Base-by-base conservation (phyloP, 2,888 invertebrate genomes). In the Drosophila limbata region DNA sequence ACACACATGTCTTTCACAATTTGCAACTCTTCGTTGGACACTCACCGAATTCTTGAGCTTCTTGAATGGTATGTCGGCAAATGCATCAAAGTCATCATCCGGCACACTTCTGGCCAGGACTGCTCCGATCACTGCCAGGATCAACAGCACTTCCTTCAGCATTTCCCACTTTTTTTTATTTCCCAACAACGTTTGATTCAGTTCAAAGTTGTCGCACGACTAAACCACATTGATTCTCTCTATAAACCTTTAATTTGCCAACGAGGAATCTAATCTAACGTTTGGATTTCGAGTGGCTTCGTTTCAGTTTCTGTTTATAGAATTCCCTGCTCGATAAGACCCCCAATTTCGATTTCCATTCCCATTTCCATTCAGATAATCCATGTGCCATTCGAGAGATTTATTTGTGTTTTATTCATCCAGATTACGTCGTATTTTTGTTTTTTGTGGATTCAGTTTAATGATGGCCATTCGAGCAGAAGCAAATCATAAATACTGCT, bases 11-110 rank as follows among this genome's bases (percentile, higher is more conserved):
- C 19, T 21, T 2, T 51, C 48, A 15, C n/a, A 5, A 31, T 25
- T 25, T n/a, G 5, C 3, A 3, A 2, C 37, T 15, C 1, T 13
- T 4, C 28, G 25, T 25, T 25, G 9, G 4, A 8, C 25, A 66
- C 80, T 69, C 44, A 89, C 85, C 71, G 88, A 83, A 31, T 65
- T 82, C 66, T 77, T 90, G 1, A 89, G 1, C 5, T 15, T 15
- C 53, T 84, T 90, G 5, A 90, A 81, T 9, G 89, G 89, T 69
- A 90, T 77, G 47, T 90, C 88, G 4, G 83, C 69, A 17, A 63
- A 87, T 11, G 88, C 76, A 84, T 89, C 63, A 51, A 57, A 51
- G 0, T 65, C 52, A 0, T 47, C 69, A 3, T 39, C 52, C 3
- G 62, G 33, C 15, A 68, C 45, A 17, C 13, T 47, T 4, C 64